These are phyloP conservation scores for Ypsolopha sequella DNA, from an alignment of 2,888 invertebrate genomes.

Conservation along the genomic window DNA sequence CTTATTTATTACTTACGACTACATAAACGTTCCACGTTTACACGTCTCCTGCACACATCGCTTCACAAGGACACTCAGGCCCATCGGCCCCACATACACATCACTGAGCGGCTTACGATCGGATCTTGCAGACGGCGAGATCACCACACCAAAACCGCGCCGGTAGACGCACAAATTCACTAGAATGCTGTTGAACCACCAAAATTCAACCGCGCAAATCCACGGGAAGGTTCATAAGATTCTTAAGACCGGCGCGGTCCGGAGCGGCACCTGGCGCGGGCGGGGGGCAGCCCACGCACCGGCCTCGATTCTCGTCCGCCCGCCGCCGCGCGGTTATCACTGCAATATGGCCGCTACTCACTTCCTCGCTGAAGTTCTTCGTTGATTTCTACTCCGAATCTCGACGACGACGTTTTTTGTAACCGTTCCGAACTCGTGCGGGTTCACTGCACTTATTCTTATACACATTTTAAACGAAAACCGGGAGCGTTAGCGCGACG, in stretches of 20 bases:
- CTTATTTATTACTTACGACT: conserved; percentile 45
- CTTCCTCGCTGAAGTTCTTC: conserved; percentile 71
- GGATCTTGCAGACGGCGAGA: conserved; percentile 25
- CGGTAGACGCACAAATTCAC: conserved; percentile 58
- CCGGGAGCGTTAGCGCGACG: conserved; percentile 70
- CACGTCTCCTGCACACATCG: conserved; percentile 60
- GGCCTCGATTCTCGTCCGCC: conserved; percentile 72
- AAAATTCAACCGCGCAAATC: conserved; percentile 70
- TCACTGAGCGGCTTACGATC: conserved; percentile 35
- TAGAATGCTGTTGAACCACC: conserved; percentile 58
- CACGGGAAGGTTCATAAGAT: conserved; percentile 49
- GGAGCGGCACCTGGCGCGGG: conserved; percentile 71
- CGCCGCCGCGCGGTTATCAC: conserved; percentile 68
- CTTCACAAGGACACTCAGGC: conserved; percentile 61
- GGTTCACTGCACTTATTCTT: conserved; percentile 71
- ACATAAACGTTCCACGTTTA: conserved; percentile 60
- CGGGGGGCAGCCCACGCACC: conserved; percentile 71
- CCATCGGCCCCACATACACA: conserved; percentile 57
- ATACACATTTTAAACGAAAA: conserved; percentile 72
- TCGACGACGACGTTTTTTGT: conserved; percentile 67
- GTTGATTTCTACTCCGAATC: conserved; percentile 70
- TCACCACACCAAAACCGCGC: conserved; percentile 56
- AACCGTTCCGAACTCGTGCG: conserved; percentile 70
- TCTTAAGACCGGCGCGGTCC: conserved; percentile 73
- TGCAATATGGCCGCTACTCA: conserved; percentile 72